phyloP scores from a whole-genome alignment of 2,113 vertebrate genomes.

The Trinectes maculatus region DNA sequence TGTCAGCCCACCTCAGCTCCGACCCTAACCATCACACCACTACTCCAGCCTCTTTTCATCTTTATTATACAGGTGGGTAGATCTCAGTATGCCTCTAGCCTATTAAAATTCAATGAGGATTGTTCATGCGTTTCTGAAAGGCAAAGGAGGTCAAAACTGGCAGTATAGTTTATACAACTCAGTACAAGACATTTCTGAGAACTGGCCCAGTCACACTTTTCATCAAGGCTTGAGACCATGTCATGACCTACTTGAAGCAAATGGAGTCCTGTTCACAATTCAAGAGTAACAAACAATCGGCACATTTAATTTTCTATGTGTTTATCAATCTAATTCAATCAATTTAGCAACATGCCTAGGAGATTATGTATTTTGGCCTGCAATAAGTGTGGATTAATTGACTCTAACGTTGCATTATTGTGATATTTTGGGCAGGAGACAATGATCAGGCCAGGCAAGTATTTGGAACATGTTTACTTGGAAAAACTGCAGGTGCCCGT shows the following conservation, averaged over 20 bases:
- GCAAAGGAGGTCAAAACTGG: constrained; percentile 3
- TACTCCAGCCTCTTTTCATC: constrained; percentile 14
- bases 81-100: constrained; percentile 10
- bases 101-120: constrained; percentile 16
- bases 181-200: neutral
- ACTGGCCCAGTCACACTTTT: neutral
- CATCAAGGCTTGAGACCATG: neutral
- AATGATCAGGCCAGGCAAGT: too few relatives aligned
- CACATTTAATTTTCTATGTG: too few relatives aligned
- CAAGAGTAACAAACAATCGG: neutral
- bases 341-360: too few relatives aligned
- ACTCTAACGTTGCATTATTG: too few relatives aligned
- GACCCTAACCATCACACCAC: constrained; percentile 23
- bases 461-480: too few relatives aligned
- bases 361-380: neutral
- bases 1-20: constrained; percentile 53
- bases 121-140: constrained; percentile 12
- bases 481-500: too few relatives aligned
- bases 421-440: too few relatives aligned
- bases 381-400: neutral
- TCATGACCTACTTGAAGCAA: neutral
- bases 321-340: too few relatives aligned
- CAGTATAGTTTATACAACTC: neutral
- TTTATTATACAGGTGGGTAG: constrained; percentile 23
- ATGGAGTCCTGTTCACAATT: neutral